These are phyloP conservation scores for Menidia menidia DNA, from an alignment of 2,797 vertebrate species.

Conservation along the genomic window DNA sequence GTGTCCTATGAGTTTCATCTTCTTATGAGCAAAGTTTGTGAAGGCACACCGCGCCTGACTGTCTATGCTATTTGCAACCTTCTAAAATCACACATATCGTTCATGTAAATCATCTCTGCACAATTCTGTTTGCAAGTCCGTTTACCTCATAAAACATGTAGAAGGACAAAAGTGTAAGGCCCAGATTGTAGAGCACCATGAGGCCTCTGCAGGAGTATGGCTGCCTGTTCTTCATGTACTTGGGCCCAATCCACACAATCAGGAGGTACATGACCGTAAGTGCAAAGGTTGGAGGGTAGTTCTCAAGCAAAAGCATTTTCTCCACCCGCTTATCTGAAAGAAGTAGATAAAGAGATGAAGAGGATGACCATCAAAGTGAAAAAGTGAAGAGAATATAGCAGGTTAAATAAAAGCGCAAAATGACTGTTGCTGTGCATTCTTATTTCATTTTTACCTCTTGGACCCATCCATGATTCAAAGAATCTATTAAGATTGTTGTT, in stretches of 20 bases:
- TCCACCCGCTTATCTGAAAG: conserved; percentile 91
- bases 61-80: no score
- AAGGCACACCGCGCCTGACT: no score
- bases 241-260: conserved; percentile 94
- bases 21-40: no score
- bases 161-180: conserved; percentile 91
- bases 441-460: conserved; percentile 87
- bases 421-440: background rate
- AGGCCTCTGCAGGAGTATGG: conserved; percentile 88
- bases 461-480: conserved; percentile 92
- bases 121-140: conserved; percentile 10
- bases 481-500: conserved; percentile 90
- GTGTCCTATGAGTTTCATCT: no score
- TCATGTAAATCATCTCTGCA: conserved; percentile 26
- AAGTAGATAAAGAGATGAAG: conserved; percentile 31
- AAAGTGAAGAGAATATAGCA: background rate
- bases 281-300: conserved; percentile 90
- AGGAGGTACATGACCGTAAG: conserved; percentile 91
- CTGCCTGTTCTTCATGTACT: conserved; percentile 91
- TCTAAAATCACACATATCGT: no score
- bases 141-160: conserved; percentile 98
- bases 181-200: conserved; percentile 93
- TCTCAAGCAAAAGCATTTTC: conserved; percentile 94
- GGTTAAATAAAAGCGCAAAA: background rate
- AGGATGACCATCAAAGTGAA: conserved; percentile 1